Base-by-base conservation (phyloP, 1,140 invertebrate genomes). In the Heliothis subflexa region DNA sequence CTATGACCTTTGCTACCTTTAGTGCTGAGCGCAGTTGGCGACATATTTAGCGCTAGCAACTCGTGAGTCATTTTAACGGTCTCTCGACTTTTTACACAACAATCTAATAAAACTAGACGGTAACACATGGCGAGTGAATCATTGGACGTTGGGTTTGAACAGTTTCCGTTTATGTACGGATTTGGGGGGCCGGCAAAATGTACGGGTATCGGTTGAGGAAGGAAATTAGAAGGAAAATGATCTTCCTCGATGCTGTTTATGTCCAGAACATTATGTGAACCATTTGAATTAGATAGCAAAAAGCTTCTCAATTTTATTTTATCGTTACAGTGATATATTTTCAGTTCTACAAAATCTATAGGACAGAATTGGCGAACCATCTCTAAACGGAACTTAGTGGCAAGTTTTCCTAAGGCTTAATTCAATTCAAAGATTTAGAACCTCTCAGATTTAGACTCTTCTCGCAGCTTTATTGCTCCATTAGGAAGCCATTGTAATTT, bases 91-190 rank as follows among this genome's bases (percentile, higher is more conserved):
- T 70, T 70, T 70, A 52, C 66, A 70, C 66, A 50, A 50, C 66
- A 70, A 66, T 66, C 66, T 50, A 70, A 70, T 70, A 70, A 70
- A 70, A 70, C 62, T 70, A 70, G 66, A 70, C 66, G 47, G 62
- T 66, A 66, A 70, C 66, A 70, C 47, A 70, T 70, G 47, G 45
- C 47, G 18, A 14, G 66, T 70, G 66, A 70, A 70, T 70, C 66
- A 70, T 70, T 70, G 47, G 47, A 52, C 66, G 33, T 14, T 50
- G 66, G 14, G 66, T 50, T 70, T 28, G 66, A 70, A 70, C 50
- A 50, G 66, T 70, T 70, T 70, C 66, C 66, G 66, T 70, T 70
- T 70, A 52, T 52, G 47, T 70, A 70, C 66, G 45, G 47, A 70
- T 70, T 70, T 70, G 66, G 40, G 33, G 61, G 62, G 40, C 62